These are phyloP conservation scores for Psix sp. DNA, from an alignment of 1,140 invertebrate species.

Conservation along the genomic window DNA sequence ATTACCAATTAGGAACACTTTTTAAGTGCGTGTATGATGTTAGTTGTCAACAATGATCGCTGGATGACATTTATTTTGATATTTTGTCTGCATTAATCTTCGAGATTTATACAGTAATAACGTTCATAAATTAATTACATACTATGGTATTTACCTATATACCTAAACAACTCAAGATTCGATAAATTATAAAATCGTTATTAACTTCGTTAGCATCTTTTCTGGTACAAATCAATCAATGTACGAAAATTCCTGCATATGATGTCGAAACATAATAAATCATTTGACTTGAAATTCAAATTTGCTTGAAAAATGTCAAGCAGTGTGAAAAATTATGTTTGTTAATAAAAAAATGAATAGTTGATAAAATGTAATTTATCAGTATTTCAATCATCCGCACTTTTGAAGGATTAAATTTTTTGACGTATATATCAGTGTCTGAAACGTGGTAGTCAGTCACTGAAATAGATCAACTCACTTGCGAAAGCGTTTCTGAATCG, in stretches of 20 bases:
- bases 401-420: slow-evolving; percentile 3
- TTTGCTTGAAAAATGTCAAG: slow-evolving; percentile 20
- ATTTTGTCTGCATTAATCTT: too few species aligned
- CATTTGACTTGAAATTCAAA: too few species aligned
- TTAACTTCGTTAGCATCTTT: slow-evolving; percentile 17
- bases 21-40: slow-evolving; percentile 22
- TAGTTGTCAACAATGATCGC: slow-evolving; percentile 27
- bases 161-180: too few species aligned
- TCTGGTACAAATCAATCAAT: slow-evolving; percentile 1
- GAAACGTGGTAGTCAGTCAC: slow-evolving; percentile 24
- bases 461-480: slow-evolving; percentile 21
- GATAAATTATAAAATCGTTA: slow-evolving; percentile 23
- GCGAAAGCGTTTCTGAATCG: slow-evolving; percentile 47
- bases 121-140: slow-evolving; percentile 31
- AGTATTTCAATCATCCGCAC: not conserved
- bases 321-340: too few species aligned
- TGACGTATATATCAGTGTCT: slow-evolving; percentile 16
- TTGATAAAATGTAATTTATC: not conserved
- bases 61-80: slow-evolving; percentile 28
- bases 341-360: too few species aligned
- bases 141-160: slow-evolving; percentile 13
- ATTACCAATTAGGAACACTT: slow-evolving; percentile 33
- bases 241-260: not conserved
- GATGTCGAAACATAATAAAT: too few species aligned
- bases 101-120: too few species aligned